Percentiles rank a stretch among this genome's conserved stretches.
Conservation (phyloP, 2,797 vertebrate species). For the Melopsittacus undulatus region DNA sequence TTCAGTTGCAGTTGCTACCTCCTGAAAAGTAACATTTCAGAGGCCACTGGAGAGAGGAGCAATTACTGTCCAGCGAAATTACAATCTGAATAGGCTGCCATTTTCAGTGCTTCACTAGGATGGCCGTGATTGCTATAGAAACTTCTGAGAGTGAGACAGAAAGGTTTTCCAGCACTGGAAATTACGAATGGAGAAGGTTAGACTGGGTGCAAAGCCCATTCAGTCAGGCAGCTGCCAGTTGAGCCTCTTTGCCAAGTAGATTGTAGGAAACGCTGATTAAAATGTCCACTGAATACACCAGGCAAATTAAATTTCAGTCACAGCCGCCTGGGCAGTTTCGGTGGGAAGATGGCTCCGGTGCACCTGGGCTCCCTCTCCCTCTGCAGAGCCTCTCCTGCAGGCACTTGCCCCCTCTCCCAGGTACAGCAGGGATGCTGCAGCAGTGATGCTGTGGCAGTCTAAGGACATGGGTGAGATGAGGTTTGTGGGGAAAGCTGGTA, state of each 20-base stretch:
- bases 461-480: neutral
- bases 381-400: fast-evolving
- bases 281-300: slow-evolving; percentile 23
- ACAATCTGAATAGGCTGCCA: slow-evolving; percentile 57
- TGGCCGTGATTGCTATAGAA: slow-evolving; percentile 53
- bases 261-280: slow-evolving; percentile 63
- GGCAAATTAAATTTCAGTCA: slow-evolving; percentile 57
- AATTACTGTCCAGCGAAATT: slow-evolving; percentile 56
- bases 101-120: slow-evolving; percentile 20
- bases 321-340: neutral
- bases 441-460: neutral
- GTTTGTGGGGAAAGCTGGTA: neutral
- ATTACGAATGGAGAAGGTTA: slow-evolving; percentile 53
- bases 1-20: neutral
- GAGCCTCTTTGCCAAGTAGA: slow-evolving; percentile 58
- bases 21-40: neutral
- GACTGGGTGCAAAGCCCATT: slow-evolving; percentile 72
- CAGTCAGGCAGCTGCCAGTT: slow-evolving; percentile 67
- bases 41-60: slow-evolving; percentile 6
- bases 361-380: neutral
- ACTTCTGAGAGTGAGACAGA: slow-evolving; percentile 60
- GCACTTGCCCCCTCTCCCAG: neutral
- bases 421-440: neutral
- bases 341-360: slow-evolving; percentile 5
- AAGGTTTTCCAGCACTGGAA: slow-evolving; percentile 62